Evolutionary conservation across 2,113 vertebrate genomes (phyloP).

Genomic region (Polypterus bichir): DNA sequence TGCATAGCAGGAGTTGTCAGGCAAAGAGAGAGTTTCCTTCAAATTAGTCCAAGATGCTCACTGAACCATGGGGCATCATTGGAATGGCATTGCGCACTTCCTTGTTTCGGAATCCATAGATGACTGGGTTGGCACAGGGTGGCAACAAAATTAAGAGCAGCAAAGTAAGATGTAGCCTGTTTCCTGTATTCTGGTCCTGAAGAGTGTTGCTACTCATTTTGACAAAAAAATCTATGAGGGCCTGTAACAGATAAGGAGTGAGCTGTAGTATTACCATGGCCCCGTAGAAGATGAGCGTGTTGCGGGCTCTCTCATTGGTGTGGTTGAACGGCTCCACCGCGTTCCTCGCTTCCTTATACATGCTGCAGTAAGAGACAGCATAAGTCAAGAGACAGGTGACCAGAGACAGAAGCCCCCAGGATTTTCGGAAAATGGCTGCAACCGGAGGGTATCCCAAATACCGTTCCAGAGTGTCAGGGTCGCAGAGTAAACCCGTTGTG

Average conservation of each 20-base stretch:
- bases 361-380: constrained; percentile 28
- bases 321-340: constrained; percentile 32
- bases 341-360: constrained; percentile 32
- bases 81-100: constrained; percentile 22
- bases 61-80: neutral
- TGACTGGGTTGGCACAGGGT: constrained; percentile 38
- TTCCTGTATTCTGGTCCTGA: neutral
- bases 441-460: constrained; percentile 33
- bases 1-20: too few species aligned
- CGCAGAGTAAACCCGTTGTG: constrained; percentile 30
- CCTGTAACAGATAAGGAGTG: constrained; percentile 30
- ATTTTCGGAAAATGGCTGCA: constrained; percentile 24
- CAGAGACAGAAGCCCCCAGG: constrained; percentile 1
- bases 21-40: too few species aligned
- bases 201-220: constrained; percentile 16
- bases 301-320: constrained; percentile 29
- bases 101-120: constrained; percentile 30
- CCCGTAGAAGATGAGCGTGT: constrained; percentile 35
- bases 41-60: too few species aligned
- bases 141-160: constrained; percentile 27
- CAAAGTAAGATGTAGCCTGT: constrained; percentile 27
- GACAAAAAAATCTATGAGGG: constrained; percentile 26
- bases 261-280: constrained; percentile 39
- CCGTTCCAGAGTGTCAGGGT: constrained; percentile 36
- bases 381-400: constrained; percentile 27